Evolutionary conservation across 2,797 vertebrate species (phyloP).

Genomic region (Chaunax sp.): DNA sequence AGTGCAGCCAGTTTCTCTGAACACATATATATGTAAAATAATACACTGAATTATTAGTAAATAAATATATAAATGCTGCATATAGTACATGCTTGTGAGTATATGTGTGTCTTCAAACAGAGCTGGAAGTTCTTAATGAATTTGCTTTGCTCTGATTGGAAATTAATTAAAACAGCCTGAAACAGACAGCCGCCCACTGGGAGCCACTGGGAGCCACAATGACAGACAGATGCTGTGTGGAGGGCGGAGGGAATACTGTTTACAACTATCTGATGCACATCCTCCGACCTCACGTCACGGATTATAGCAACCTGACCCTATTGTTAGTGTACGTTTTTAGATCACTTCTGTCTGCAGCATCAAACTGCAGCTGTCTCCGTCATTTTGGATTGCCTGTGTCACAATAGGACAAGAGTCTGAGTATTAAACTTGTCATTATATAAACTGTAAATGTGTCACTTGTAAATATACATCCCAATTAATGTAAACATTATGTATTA

Average conservation of each 20-base stretch:
- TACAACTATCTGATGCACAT: conserved; percentile 48
- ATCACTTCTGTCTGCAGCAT: no score
- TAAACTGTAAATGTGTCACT: no score
- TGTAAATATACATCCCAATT: no score
- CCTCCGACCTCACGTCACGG: neutral
- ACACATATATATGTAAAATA: no score
- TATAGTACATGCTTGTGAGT: conserved; percentile 18
- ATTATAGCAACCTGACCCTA: no score
- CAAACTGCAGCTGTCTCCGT: no score
- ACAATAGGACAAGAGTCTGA: no score
- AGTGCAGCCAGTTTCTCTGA: no score
- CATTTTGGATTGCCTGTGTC: no score
- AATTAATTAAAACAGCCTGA: conserved; percentile 86
- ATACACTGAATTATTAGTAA: neutral
- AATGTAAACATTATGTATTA: no score
- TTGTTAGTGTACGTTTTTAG: no score
- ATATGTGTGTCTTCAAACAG: conserved; percentile 73
- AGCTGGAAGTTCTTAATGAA: conserved; percentile 79
- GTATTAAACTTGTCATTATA: no score
- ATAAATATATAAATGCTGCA: conserved; percentile 34
- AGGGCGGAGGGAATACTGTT: conserved; percentile 16
- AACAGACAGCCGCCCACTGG: conserved; percentile 84
- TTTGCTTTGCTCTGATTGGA: conserved; percentile 87
- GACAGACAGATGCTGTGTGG: conserved; percentile 66
- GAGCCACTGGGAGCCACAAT: conserved; percentile 77